Evolutionary conservation across 2,113 vertebrate genomes (phyloP).

Genomic region (Mastomys coucha): DNA sequence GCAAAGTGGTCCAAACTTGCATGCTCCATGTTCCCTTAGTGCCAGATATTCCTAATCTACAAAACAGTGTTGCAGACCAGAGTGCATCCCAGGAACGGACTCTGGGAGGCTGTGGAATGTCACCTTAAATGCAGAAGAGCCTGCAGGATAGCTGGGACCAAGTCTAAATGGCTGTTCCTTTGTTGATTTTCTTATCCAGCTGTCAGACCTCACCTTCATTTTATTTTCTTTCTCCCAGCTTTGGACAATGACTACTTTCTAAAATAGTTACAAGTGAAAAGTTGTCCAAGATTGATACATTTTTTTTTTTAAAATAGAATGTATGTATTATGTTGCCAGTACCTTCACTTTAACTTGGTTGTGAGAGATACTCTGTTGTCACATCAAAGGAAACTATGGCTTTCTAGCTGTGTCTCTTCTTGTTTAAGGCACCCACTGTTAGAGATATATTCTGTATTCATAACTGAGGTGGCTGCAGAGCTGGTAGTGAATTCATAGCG

Average conservation of each 20-base stretch:
- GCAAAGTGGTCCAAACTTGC: slow-evolving; percentile 99
- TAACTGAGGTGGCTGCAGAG: neutral
- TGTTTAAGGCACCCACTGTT: neutral
- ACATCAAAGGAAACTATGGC: neutral
- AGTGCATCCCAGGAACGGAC: too few relatives aligned
- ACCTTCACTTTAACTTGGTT: neutral
- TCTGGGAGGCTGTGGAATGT: neutral
- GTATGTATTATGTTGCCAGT: neutral
- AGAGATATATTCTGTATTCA: neutral
- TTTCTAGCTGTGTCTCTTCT: neutral
- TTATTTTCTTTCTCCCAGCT: neutral
- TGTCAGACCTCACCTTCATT: neutral
- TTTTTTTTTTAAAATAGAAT: neutral
- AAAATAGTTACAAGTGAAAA: neutral
- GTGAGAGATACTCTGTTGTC: neutral
- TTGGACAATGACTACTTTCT: neutral
- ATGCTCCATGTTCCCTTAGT: slow-evolving; percentile 98
- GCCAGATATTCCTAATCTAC: slow-evolving; percentile 88
- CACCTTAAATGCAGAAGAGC: neutral
- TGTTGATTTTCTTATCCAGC: neutral
- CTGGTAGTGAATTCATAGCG: neutral
- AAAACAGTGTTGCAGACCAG: neutral
- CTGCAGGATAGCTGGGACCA: neutral
- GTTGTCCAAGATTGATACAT: neutral
- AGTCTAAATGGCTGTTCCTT: neutral